Base-by-base conservation (phyloP, 2,797 vertebrate genomes). In the Coilia nasus region DNA sequence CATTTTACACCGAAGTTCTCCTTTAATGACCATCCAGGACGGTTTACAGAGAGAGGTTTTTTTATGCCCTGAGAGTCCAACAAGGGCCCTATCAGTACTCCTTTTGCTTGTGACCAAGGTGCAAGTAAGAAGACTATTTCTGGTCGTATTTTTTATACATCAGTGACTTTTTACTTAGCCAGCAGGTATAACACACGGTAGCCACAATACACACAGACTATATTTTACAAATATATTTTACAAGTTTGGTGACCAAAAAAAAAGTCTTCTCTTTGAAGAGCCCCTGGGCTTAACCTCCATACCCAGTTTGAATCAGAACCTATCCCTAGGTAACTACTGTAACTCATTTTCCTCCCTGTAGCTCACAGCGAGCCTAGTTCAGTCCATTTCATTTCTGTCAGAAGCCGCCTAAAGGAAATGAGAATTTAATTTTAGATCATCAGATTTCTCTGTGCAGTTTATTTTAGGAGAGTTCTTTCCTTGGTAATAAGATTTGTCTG, bases 401-500 rank as follows among this genome's bases (percentile, higher is more conserved):
- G 35, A 17, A 41, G 17, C 28, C 15, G 67, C 67, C 15, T 9
- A 44, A 19, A 21, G 35, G 17, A 78, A 78, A 78, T 78, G 31
- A 35, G 67, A 15, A 41, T 75, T 78, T 78, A 41, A 78, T 78
- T 78, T 78, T 78, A 78, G 71, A 41, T 4, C n/a, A 44, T 44
- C 11, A 15, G 31, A 14, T 71, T 35, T 1, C 28, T 17, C 35
- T 78, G 35, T 21, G 71, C 35, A 7, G 15, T 44, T 21, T 78
- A 78, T 78, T 78, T 78, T 44, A 6, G 31, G 71, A 44, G 6
- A 41, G 71, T 78, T 41, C 15, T 78, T 78, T 78, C 71, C 5
- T 9, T 25, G 44, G 31, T 9, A 44, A 21, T 78, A 21, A 78
- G 71, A 78, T 41, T 41, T 21, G 35, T 44, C 71, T 21, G 71